Base-by-base conservation (phyloP, 2,888 invertebrate genomes). In the Conus canariensis region DNA sequence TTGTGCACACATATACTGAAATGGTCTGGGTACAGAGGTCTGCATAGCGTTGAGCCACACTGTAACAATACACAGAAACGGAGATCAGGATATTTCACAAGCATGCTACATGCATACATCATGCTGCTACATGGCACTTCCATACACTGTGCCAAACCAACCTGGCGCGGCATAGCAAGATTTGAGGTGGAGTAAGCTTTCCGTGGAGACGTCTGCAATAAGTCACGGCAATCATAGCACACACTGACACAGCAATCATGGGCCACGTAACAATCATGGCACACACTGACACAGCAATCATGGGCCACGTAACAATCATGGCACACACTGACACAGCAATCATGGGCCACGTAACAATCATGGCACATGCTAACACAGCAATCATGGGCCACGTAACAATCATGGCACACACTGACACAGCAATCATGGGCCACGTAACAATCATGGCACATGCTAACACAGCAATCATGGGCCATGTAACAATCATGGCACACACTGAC, bases 161-260 rank as follows among this genome's bases (percentile, higher is more conserved):
- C 92, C 92, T 93, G 92, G 82, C 88, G 90, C n/a, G 92, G 82
- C 64, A 86, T 90, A 80, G 92, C 88, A 88, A 93, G 91, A 91
- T 91, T 93, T 80, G 92, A 88, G 85, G 93, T 93, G 74, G 92
- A 93, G 87, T 90, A 91, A 85, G 93, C 91, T 92, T 93, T 93
- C 90, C 91, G 89, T 88, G 92, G 92, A 16, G 91, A 88, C 56
- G 90, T 87, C 90, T 92, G 90, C 70, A 88, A 90, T n/a, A 67
- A 82, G 82, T 58, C 82, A 83, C 82, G 12, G 77, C 77, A 80
- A 80, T 80, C 77, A 80, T 45, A 25, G 25, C 77, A 83, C 67
- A 83, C 58, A 58, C 85, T n/a, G 14, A 58, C 58, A 87, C 87
- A 74, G 22, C 74, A 25, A 56, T 14, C 9, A 25, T 6, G 10